phyloP scores from a whole-genome alignment of 2,888 invertebrate species.

The Bombylius discolor region DNA sequence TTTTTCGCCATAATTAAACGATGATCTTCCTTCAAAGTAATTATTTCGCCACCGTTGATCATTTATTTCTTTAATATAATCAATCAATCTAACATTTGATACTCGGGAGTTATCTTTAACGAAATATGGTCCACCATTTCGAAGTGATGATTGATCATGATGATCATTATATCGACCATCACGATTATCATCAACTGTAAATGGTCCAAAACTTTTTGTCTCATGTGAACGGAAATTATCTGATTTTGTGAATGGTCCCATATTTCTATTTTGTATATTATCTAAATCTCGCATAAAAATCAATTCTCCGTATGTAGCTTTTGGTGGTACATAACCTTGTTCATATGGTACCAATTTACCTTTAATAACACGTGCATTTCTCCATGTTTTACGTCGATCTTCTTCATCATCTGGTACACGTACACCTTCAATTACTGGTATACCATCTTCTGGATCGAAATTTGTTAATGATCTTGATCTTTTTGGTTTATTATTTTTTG shows the following conservation, averaged over 20 bases:
- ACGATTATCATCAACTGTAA: conserved; percentile 46
- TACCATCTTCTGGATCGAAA: conserved; percentile 51
- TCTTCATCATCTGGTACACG: conserved; percentile 74
- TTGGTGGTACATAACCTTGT: conserved; percentile 50
- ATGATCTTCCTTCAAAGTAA: conserved; percentile 44
- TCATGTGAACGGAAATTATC: conserved; percentile 43
- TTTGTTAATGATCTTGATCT: conserved; percentile 51
- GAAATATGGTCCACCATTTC: conserved; percentile 44
- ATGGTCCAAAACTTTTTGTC: conserved; percentile 38
- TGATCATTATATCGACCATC: conserved; percentile 18
- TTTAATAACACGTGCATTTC: conserved; percentile 79
- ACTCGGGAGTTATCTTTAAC: conserved; percentile 48
- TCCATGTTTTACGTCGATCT: conserved; percentile 65
- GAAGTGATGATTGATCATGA: conserved; percentile 31
- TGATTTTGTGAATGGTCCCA: conserved; percentile 48
- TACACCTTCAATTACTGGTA: conserved; percentile 68
- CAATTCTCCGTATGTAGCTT: conserved; percentile 9
- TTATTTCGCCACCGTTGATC: conserved; percentile 49
- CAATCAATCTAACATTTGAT: conserved; percentile 45
- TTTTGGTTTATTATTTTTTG: conserved; percentile 36
- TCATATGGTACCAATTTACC: conserved; percentile 66
- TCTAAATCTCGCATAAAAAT: conserved; percentile 7
- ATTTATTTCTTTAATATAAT: conserved; percentile 55
- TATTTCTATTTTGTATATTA: conserved; percentile 20
- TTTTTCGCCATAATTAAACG: conserved; percentile 31